Evolutionary conservation across 2,888 invertebrate species (phyloP), one percentile per base, ranked within the genome.

Genomic region (Sympetrum striolatum): DNA sequence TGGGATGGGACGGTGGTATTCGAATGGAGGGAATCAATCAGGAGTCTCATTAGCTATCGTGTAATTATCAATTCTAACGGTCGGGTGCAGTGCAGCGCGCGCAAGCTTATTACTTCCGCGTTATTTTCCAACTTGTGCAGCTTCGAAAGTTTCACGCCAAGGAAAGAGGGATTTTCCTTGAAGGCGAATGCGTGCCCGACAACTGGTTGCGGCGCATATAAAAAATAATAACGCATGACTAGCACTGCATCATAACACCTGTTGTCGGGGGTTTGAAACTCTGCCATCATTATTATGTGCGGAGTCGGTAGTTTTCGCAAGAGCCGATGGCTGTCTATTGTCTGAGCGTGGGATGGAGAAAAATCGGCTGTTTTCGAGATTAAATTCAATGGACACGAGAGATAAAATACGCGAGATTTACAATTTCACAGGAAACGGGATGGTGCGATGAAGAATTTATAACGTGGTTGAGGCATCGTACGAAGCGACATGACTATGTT

Each of bases 161-260:
- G 73, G 73, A 53, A 18, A 53, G 53, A 18, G 53, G 53, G 53
- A 18, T 53, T 73, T 73, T 73, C 73, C 73, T 25, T 22, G 53
- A 73, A 73, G 73, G 73, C 73, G 73, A 73, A 31, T 31, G 73
- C 31, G 25, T 73, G 14, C 73, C 12, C 10, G 73, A 73, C 73
- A 73, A 73, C 73, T 25, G 31, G 73, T 73, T 22, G 25, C 31
- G 25, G 73, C 10, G 8, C 18, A n/a, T 64, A 73, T 31, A 31
- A 25, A 73, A 73, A 73, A 25, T 12, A 12, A 25, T 73, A 31
- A 73, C 8, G 73, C 31, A 73, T 31, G 73, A 82, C 53, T 58
- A 53, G 82, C 82, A 14, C 25, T 48, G 31, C 35, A 82, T 82
- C 58, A 25, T 31, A 82, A 82, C 82, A 82, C 53, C 82, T 82